A percentile compares a stretch with the other conserved stretches of the same genome.
Evolutionary conservation across 2,888 invertebrate genomes (phyloP).

Genomic region (Muscina levida): DNA sequence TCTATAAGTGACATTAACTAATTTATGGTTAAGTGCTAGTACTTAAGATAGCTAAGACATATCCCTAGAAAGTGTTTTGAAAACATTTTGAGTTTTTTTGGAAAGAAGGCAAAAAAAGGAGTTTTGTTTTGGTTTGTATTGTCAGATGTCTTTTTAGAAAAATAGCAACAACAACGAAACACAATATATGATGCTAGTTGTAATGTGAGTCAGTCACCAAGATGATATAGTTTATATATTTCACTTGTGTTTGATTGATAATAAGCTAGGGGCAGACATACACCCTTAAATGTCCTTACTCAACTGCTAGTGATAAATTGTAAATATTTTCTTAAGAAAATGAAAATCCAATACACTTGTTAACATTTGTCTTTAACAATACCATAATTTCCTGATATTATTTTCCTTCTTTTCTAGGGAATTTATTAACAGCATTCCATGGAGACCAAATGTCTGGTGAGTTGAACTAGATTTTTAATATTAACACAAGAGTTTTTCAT

Average conservation of each 20-base stretch:
- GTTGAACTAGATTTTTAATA: constrained; percentile 18
- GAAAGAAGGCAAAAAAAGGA: constrained; percentile 66
- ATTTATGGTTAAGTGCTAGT: constrained; percentile 50
- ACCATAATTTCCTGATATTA: constrained; percentile 16
- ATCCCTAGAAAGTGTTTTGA: neutral
- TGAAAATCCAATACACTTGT: constrained; percentile 67
- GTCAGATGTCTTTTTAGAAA: constrained; percentile 68
- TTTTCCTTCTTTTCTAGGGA: constrained; percentile 46
- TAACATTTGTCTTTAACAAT: constrained; percentile 68
- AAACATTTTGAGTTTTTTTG: neutral
- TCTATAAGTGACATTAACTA: constrained; percentile 48
- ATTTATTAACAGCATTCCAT: constrained; percentile 1
- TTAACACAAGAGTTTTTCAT: constrained; percentile 31
- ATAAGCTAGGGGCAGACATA: constrained; percentile 46
- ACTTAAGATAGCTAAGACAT: neutral
- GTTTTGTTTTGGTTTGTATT: constrained; percentile 76
- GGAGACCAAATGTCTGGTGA: constrained; percentile 56
- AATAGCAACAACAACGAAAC: too few species aligned
- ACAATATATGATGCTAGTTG: too few species aligned
- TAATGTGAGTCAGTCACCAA: constrained; percentile 66
- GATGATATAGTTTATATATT: too few species aligned
- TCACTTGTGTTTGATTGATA: constrained; percentile 14
- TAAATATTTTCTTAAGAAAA: constrained; percentile 58
- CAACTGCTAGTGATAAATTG: constrained; percentile 34
- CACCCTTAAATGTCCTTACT: neutral